Percentiles rank a stretch among this genome's conserved stretches.
Conservation (phyloP, 2,888 invertebrate species). For the Trichopoda pennipes region DNA sequence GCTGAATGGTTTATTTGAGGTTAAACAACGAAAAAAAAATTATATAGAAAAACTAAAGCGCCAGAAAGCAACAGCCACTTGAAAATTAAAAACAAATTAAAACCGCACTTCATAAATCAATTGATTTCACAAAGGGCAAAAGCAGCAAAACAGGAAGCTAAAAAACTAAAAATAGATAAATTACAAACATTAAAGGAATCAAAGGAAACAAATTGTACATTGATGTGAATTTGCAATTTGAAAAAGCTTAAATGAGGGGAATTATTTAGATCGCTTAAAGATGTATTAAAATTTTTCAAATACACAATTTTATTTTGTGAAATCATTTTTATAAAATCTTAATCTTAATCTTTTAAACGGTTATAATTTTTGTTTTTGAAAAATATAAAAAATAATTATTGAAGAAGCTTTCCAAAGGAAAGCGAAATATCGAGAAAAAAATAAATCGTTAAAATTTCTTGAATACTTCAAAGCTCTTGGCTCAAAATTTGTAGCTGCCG, state of each 20-base stretch:
- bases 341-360: too few species aligned
- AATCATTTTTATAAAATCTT: too few species aligned
- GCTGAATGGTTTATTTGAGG: slow-evolving; percentile 53
- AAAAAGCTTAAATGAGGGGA: background rate
- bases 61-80: slow-evolving; percentile 65
- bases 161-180: slow-evolving; percentile 18
- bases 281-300: too few species aligned
- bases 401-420: too few species aligned
- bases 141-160: slow-evolving; percentile 8
- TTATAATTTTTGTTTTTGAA: too few species aligned
- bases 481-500: too few species aligned
- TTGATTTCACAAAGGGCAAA: slow-evolving; percentile 52
- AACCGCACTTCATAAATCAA: slow-evolving; percentile 66
- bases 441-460: too few species aligned
- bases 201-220: background rate
- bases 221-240: background rate
- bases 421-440: too few species aligned
- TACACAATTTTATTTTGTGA: too few species aligned
- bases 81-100: slow-evolving; percentile 64
- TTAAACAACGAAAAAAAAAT: slow-evolving; percentile 10
- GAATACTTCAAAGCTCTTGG: too few species aligned
- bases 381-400: too few species aligned
- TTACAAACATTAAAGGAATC: slow-evolving; percentile 23
- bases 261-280: too few species aligned
- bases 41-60: slow-evolving; percentile 25